Conservation (phyloP, 2,888 invertebrate genomes). For the Minunthozetes semirufus region DNA sequence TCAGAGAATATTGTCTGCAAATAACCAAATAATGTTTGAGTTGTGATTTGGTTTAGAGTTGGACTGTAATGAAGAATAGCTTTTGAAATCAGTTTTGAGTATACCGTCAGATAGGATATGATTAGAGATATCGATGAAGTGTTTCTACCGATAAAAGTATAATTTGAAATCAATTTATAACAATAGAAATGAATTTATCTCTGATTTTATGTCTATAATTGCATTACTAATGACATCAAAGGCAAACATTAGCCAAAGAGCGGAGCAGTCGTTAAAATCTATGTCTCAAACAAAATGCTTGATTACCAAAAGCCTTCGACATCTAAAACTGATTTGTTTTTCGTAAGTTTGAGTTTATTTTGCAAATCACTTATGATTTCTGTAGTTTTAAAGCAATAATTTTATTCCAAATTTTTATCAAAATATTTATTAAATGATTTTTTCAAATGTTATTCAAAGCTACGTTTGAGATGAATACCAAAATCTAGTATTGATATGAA, state of each 20-base stretch:
- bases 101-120: not conserved
- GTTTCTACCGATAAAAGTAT: not conserved
- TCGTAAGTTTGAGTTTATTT: constrained; percentile 2
- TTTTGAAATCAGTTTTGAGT: not conserved
- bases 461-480: not conserved
- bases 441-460: not conserved
- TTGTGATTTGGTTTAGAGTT: no score
- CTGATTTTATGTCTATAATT: constrained; percentile 6
- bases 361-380: not conserved
- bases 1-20: no score
- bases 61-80: no score
- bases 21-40: no score
- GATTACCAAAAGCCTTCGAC: constrained; percentile 20
- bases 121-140: not conserved
- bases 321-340: not conserved
- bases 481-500: constrained; percentile 1
- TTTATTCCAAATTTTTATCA: not conserved
- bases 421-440: not conserved
- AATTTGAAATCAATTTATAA: constrained; percentile 22
- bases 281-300: not conserved
- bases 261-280: not conserved
- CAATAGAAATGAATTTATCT: not conserved
- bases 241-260: not conserved
- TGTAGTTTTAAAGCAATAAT: not conserved
- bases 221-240: constrained; percentile 1